Base-by-base conservation (phyloP, 2,113 vertebrate genomes). In the Hassar affinis region DNA sequence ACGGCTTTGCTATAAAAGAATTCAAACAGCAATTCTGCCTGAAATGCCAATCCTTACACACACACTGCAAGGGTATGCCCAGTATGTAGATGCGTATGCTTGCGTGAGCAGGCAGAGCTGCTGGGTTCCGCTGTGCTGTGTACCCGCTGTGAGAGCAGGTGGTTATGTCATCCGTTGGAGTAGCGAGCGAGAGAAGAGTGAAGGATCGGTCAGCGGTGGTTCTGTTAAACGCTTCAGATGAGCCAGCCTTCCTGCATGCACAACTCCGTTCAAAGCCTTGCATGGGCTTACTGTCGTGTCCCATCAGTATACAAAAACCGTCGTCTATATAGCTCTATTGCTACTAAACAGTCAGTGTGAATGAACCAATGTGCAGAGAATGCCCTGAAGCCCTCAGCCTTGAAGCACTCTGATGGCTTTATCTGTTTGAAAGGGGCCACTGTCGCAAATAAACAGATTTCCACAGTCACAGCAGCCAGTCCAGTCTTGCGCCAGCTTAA, bases 161-260 rank as follows among this genome's bases (percentile, higher is more conserved):
- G 88, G 90, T 91, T 88, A 81, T 87, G 87, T 89, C 90, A 89
- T 91, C 42, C 84, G 86, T 83, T 90, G 84, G 85, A 86, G 84
- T 52, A 14, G 45, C 51, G 64, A 88, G 66, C 76, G 56, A 79
- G 42, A 7, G 72, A 90, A 86, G 89, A 90, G 85, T 78, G 83
- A 84, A 89, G 80, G 76, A 69, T 69, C 35, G 4, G 66, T 42
- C 45, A 52, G 71, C n/a, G 33, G 47, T 33, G 42, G n/a, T 52
- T 52, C 49, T 75, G 72, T 20, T 80, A 33, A 59, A 33, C 25
- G 9, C 18, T 77, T 77, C 30, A 52, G 27, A 11, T 52, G 49
- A 75, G 27, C 72, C 49, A 20, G n/a, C 9, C 30, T 56, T 56
- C 74, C 74, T 4, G n/a, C 49, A 52, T 52, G 27, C 18, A 42